Evolutionary conservation across 2,113 vertebrate species (phyloP).

Genomic region (Grammomys dolichurus): DNA sequence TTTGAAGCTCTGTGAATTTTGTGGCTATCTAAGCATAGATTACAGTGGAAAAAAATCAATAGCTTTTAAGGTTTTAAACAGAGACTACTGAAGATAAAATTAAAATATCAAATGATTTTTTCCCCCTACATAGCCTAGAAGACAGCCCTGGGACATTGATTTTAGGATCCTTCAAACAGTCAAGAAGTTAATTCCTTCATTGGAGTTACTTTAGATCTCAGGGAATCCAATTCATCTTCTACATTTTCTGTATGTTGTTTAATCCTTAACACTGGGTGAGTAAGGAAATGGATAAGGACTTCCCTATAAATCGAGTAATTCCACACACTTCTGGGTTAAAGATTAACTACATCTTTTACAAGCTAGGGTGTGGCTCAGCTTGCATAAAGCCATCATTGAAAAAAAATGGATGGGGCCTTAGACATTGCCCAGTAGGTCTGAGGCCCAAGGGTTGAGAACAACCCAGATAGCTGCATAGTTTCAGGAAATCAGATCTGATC

Average conservation of each 20-base stretch:
- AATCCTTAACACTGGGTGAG: slow-evolving; percentile 6
- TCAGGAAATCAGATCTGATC: neutral
- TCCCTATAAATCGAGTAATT: neutral
- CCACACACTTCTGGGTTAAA: slow-evolving; percentile 10
- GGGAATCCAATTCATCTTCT: neutral
- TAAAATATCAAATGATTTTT: slow-evolving; percentile 21
- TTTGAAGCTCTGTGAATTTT: neutral
- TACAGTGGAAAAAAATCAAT: slow-evolving; percentile 18
- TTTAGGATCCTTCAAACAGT: neutral
- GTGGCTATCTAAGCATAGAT: neutral
- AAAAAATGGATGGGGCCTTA: neutral
- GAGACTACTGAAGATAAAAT: slow-evolving; percentile 9
- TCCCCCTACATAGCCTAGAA: neutral
- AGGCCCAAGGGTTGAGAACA: neutral
- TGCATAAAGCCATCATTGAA: neutral
- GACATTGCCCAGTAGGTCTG: neutral
- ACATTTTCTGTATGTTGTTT: slow-evolving; percentile 14
- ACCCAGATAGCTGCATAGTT: neutral
- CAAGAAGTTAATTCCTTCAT: slow-evolving; percentile 21
- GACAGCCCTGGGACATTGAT: neutral
- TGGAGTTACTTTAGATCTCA: slow-evolving; percentile 1
- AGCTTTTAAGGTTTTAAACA: slow-evolving; percentile 4
- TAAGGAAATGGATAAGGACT: neutral
- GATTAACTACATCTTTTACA: slow-evolving; percentile 47
- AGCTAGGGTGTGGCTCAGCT: neutral